phyloP scores from a whole-genome alignment of 2,888 invertebrate species.

The Abrostola tripartita region DNA sequence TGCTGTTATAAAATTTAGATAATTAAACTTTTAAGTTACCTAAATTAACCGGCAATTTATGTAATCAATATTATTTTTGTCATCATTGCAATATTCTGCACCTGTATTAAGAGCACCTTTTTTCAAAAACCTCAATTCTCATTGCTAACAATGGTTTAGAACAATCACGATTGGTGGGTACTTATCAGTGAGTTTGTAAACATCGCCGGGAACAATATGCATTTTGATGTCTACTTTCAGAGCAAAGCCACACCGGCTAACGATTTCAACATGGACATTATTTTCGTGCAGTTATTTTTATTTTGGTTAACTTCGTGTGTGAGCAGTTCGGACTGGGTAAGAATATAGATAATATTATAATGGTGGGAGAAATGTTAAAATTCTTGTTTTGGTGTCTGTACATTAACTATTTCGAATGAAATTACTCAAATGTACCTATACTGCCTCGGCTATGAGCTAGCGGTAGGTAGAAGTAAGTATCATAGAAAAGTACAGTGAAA shows the following conservation, averaged over 20 bases:
- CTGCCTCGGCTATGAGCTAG: too few species aligned
- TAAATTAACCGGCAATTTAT: background rate
- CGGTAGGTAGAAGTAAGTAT: too few species aligned
- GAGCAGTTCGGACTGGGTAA: constrained; percentile 56
- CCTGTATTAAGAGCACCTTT: constrained; percentile 20
- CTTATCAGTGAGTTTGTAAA: constrained; percentile 68
- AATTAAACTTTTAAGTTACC: background rate
- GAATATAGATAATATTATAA: constrained; percentile 7
- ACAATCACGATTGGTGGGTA: constrained; percentile 55
- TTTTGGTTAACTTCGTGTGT: constrained; percentile 54
- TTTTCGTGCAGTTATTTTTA: constrained; percentile 53
- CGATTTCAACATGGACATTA: constrained; percentile 53
- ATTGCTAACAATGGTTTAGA: constrained; percentile 53
- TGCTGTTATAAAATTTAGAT: too few species aligned
- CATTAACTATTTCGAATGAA: too few species aligned
- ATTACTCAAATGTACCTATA: too few species aligned
- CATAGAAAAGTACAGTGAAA: too few species aligned
- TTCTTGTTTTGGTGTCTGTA: too few species aligned
- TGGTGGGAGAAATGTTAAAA: too few species aligned
- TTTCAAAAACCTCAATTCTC: constrained; percentile 16
- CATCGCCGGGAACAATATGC: constrained; percentile 55
- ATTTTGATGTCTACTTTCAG: constrained; percentile 51
- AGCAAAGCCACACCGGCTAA: constrained; percentile 27
- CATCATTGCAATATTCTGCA: constrained; percentile 37
- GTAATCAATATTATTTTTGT: constrained; percentile 27